Base-by-base conservation (phyloP, 2,888 invertebrate species). In the Lymantria monacha region DNA sequence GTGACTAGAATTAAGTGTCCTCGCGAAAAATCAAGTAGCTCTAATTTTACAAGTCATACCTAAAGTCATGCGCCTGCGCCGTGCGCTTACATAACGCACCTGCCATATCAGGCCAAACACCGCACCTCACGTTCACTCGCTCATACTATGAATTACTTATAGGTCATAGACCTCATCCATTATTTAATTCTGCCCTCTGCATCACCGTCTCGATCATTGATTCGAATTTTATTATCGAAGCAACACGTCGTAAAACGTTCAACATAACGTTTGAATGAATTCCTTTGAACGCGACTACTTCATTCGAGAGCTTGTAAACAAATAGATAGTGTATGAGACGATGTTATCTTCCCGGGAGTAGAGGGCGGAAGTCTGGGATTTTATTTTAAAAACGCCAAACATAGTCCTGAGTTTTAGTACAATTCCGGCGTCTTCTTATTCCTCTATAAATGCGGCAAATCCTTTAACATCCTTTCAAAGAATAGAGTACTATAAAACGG, bases 101-200 rank as follows among this genome's bases (percentile, higher is more conserved):
- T 90, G 91, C 90, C 90, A 85, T 90, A 89, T 89, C 86, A 76
- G 83, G 84, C 81, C 64, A 76, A 70, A 73, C 70, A 83, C 85
- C 83, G 80, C 86, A 84, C 87, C 87, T 85, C 85, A 79, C 85
- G 84, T 84, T 85, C 85, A 81, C 87, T 86, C 76, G 84, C 83
- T 85, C 85, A 83, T 85, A 87, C 87, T 89, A 86, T 87, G 87
- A 88, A 89, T 90, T 88, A 86, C 88, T 88, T 84, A 88, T 79
- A 87, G 90, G 86, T 89, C 90, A 76, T 85, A 86, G 89, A 89
- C 88, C 90, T 79, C 74, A 78, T 77, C 74, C 76, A 85, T 83
- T 85, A 86, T 87, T 83, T 76, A 79, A 82, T 83, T 81, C 76
- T 69, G 69, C 70, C 71, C 63, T 67, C 13, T 66, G 30, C 69